A percentile compares a stretch with the other conserved stretches of the same genome.
Evolutionary conservation across 2,113 vertebrate genomes (phyloP).

Genomic region (Nesospiza acunhae): DNA sequence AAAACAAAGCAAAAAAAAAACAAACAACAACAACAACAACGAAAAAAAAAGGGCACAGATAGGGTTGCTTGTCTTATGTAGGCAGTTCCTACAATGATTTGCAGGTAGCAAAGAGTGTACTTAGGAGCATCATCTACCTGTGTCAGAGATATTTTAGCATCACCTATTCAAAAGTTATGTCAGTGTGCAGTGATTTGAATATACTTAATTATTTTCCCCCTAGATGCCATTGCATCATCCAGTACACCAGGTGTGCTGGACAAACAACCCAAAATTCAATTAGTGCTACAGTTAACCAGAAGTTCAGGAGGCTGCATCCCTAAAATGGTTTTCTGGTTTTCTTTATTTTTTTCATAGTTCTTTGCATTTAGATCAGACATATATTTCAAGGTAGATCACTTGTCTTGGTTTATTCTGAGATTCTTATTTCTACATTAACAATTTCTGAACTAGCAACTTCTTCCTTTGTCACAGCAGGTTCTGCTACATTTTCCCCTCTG

Average conservation of each 20-base stretch:
- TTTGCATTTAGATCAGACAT: not conserved
- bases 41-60: not conserved
- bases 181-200: not conserved
- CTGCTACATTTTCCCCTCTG: not conserved
- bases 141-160: not conserved
- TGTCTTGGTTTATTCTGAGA: not conserved
- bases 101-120: not conserved
- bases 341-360: not conserved
- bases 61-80: not conserved
- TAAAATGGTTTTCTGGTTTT: fast-evolving
- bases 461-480: not conserved
- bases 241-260: not conserved
- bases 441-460: not conserved
- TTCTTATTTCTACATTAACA: not conserved
- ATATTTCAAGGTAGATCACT: not conserved
- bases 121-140: not conserved
- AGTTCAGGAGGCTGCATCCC: not conserved
- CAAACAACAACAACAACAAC: not conserved
- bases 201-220: not conserved
- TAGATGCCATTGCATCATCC: not conserved
- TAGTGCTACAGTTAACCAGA: not conserved
- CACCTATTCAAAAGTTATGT: fast-evolving
- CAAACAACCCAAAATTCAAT: not conserved
- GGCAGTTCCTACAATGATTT: not conserved
- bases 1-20: not conserved